Percentiles rank a stretch among this genome's conserved stretches.
Evolutionary conservation across 2,113 vertebrate genomes (phyloP).

Genomic region (Pelecanus crispus): DNA sequence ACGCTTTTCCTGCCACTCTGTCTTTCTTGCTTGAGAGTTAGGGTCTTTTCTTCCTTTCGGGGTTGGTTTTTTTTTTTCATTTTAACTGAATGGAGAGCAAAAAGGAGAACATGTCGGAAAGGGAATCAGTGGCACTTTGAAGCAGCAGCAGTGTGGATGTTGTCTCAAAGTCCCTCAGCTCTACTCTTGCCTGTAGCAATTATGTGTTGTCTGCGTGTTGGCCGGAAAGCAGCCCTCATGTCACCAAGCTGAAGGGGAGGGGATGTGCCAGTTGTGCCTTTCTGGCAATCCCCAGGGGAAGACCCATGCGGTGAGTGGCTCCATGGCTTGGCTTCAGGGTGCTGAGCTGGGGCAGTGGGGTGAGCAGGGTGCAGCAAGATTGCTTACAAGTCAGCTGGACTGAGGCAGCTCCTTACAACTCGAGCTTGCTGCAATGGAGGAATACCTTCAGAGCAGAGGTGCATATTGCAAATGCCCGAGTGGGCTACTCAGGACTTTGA

Average conservation of each 20-base stretch:
- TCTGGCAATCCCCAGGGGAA: not conserved
- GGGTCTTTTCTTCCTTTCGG: not conserved
- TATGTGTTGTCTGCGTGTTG: rapidly evolving
- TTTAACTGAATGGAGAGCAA: not conserved
- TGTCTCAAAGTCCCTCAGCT: not conserved
- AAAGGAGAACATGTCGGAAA: not conserved
- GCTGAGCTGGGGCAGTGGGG: not conserved
- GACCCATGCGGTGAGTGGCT: not conserved
- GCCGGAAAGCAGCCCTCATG: not conserved
- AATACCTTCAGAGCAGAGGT: not conserved
- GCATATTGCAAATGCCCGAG: not conserved
- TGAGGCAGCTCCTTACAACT: not conserved
- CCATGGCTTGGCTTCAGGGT: rapidly evolving
- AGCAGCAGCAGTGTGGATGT: rapidly evolving
- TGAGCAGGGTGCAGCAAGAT: not conserved
- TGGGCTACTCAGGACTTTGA: not conserved
- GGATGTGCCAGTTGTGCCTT: not conserved
- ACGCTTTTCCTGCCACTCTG: rapidly evolving
- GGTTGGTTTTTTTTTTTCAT: not conserved
- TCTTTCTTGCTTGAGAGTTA: not conserved
- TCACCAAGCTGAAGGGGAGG: not conserved
- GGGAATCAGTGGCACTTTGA: not conserved
- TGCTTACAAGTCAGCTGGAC: not conserved
- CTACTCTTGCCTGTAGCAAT: not conserved
- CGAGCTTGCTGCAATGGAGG: not conserved